These are phyloP conservation scores for Resseliella maxima DNA, from an alignment of 2,888 invertebrate species.

Conservation along the genomic window DNA sequence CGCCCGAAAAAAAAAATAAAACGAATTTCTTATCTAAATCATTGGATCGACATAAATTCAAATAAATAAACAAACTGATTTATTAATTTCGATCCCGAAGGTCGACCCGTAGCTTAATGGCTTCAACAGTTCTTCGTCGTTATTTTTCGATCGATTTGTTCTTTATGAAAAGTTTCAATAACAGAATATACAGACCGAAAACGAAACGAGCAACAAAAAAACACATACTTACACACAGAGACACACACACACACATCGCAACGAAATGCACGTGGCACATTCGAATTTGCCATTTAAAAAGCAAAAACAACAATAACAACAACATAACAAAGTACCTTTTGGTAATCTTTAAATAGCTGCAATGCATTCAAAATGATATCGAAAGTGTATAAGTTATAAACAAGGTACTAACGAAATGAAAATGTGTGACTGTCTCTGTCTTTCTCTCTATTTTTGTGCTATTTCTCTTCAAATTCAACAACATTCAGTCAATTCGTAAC, in stretches of 20 bases:
- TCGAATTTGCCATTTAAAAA: constrained; percentile 23
- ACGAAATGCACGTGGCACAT: constrained; percentile 26
- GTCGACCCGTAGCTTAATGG: constrained; percentile 11
- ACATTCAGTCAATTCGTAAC: not conserved
- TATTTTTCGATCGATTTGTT: not conserved
- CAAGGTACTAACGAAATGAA: not conserved
- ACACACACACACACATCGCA: not conserved
- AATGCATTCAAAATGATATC: constrained; percentile 44
- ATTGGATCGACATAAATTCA: constrained; percentile 6
- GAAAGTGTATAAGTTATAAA: constrained; percentile 18
- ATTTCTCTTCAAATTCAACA: not conserved
- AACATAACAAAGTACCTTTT: not conserved
- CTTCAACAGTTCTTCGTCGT: constrained; percentile 20
- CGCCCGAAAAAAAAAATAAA: not conserved
- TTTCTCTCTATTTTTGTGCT: too few species aligned
- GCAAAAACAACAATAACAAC: not conserved
- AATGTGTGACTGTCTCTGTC: too few species aligned
- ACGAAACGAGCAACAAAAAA: too few species aligned
- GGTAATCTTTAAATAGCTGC: constrained; percentile 42
- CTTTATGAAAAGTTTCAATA: constrained; percentile 4
- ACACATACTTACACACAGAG: too few species aligned
- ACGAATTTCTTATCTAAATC: not conserved
- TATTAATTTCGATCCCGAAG: constrained; percentile 44
- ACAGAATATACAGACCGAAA: too few species aligned
- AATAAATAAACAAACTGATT: constrained; percentile 42